Conservation (phyloP, 2,113 vertebrate genomes). For the human region GRCh38 chr6:100360501-100361000, state of each 20-base stretch:
- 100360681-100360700: no score
- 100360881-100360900: neutral
- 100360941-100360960: neutral
- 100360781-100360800: neutral
- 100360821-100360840: neutral
- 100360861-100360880: neutral
- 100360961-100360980: neutral
- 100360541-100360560: no score
- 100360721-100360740: neutral
- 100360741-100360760: neutral
- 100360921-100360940: neutral
- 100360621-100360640: no score
- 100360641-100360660: no score
- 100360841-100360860: neutral
- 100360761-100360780: neutral
- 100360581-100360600: no score
- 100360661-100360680: no score
- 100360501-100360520: no score
- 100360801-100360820: neutral
- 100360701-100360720: no score
- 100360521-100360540: no score
- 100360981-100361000: neutral
- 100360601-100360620: no score
- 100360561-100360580: no score
- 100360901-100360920: neutral